phyloP scores from a whole-genome alignment of 1,140 invertebrate genomes.

The Atta colombica region DNA sequence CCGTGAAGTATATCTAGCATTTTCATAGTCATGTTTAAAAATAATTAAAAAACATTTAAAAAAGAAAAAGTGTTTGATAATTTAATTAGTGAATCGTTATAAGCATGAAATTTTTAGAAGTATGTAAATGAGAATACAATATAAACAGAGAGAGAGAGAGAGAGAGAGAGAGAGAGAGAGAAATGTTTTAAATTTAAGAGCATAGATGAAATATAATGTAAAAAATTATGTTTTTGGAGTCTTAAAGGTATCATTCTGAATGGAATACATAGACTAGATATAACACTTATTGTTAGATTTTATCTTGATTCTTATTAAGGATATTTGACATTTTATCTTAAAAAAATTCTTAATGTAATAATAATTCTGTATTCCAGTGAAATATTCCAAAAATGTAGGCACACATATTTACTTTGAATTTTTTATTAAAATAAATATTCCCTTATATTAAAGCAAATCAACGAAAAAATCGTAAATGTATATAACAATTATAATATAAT shows the following conservation, averaged over 20 bases:
- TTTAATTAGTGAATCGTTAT: not conserved
- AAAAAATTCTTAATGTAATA: not conserved
- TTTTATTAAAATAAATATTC: not conserved
- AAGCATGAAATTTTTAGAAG: not conserved
- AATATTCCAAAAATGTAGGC: not conserved
- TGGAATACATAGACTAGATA: not conserved
- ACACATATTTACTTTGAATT: not conserved
- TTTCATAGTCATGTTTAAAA: not conserved
- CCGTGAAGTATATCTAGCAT: not conserved
- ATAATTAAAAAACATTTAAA: not conserved
- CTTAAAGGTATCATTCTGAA: not conserved
- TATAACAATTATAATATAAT: too few relatives aligned
- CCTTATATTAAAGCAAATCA: not conserved
- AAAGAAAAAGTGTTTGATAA: not conserved
- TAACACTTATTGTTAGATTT: not conserved
- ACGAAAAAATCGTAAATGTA: too few relatives aligned
- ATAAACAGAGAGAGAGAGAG: not conserved
- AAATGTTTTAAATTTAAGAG: not conserved
- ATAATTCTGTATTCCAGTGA: not conserved
- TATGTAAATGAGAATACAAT: slow-evolving; percentile 27
- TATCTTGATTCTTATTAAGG: not conserved
- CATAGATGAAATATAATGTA: not conserved
- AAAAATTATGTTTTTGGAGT: not conserved
- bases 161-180: slow-evolving; percentile 16
- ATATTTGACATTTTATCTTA: not conserved